Evolutionary conservation across 2,797 vertebrate species (phyloP), one percentile per base, ranked within the genome.

Genomic region (Notoglanidium macrostoma): DNA sequence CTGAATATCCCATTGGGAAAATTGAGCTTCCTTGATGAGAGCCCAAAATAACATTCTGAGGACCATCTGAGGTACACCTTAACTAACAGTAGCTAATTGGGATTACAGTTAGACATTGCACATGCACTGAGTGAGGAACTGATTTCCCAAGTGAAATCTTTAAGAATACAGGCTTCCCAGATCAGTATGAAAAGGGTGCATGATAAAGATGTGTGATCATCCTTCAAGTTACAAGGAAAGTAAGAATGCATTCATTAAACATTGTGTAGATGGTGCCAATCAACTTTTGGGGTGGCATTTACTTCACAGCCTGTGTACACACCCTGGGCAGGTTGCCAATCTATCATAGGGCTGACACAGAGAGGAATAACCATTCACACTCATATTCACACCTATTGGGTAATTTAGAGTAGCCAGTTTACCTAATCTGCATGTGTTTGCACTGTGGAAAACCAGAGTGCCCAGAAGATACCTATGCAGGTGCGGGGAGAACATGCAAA

Each of bases 11-110:
- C 83, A 89, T 80, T 86, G 88, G 87, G 85, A 87, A 83, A 89
- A 86, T 89, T 21, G 23, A 67, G 89, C 85, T 88, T 89, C 80
- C 89, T 88, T 90, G 88, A 90, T 89, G 79, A 88, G 77, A 86
- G 83, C 81, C 86, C 77, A 90, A 88, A 89, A 89, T 85, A 85
- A 90, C 80, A 81, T 84, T 82, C 88, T 74, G 79, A 82, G 44
- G 74, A 29, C 61, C 57, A 89, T 80, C 79, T 79, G 63, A 87
- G 35, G 77, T 87, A 86, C 84, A 88, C 49, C 51, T 26, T 65
- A 67, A 80, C 86, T 90, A 87, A 85, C 76, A 82, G 68, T 57
- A 65, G 49, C 65, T 87, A 88, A 89, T 87, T 84, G 67, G 55
- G 54, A 77, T 67, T 91, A 79, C n/a, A 87, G 79, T 78, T 88